Percentiles rank a stretch among this genome's conserved stretches.
These are phyloP conservation scores for Osmoderma eremita DNA, from an alignment of 2,888 invertebrate genomes.

Conservation along the genomic window DNA sequence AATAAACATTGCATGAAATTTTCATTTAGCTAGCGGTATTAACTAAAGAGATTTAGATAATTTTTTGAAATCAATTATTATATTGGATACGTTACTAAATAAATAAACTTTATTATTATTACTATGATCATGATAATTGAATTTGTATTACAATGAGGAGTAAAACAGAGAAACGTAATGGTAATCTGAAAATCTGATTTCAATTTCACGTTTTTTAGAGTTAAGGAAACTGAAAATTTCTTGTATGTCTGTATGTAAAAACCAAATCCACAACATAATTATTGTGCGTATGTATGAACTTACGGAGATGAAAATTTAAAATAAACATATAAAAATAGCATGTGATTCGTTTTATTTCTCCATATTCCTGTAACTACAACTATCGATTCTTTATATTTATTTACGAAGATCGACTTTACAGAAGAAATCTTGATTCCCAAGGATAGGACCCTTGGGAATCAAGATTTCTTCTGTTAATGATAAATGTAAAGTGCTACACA, in stretches of 20 bases:
- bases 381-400: too few relatives aligned
- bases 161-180: conserved; percentile 20
- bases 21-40: conserved; percentile 44
- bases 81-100: too few relatives aligned
- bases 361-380: neutral
- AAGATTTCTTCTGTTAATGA: too few relatives aligned
- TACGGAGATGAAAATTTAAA: conserved; percentile 62
- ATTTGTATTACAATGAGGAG: conserved; percentile 21
- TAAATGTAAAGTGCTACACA: too few relatives aligned
- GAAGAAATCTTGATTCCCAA: too few relatives aligned
- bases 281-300: conserved; percentile 63
- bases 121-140: conserved; percentile 9
- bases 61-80: conserved; percentile 40
- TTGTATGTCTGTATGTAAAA: conserved; percentile 62
- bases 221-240: conserved; percentile 56
- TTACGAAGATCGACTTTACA: too few relatives aligned
- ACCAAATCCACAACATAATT: conserved; percentile 57
- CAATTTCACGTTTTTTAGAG: conserved; percentile 37
- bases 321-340: conserved; percentile 54
- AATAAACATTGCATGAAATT: conserved; percentile 19
- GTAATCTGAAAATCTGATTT: conserved; percentile 29
- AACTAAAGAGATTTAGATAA: conserved; percentile 45
- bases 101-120: conserved; percentile 33
- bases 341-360: conserved; percentile 32
- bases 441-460: too few relatives aligned